Evolutionary conservation across 2,797 vertebrate genomes (phyloP).

Genomic region (Lates japonicus): DNA sequence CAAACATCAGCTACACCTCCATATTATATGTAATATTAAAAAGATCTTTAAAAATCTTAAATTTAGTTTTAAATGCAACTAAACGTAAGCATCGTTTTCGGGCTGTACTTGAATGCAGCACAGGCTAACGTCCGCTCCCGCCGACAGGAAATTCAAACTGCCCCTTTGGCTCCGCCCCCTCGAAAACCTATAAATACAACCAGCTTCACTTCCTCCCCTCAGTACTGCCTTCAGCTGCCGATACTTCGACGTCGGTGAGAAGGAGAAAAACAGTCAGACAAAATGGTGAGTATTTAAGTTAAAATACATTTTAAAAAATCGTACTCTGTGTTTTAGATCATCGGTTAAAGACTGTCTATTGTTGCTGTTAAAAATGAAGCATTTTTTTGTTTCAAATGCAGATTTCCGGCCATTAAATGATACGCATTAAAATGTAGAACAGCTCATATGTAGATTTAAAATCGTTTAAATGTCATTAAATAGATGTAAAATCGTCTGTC

Average conservation of each 20-base stretch:
- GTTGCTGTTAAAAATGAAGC: background rate
- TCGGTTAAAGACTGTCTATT: background rate
- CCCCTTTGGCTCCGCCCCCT: slow-evolving; percentile 27
- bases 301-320: background rate
- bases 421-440: background rate
- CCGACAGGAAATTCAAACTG: slow-evolving; percentile 30
- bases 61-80: background rate
- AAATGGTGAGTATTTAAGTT: slow-evolving; percentile 65
- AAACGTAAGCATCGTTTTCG: fast-evolving
- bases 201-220: fast-evolving
- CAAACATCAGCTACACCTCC: too few species aligned
- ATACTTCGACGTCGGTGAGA: slow-evolving; percentile 72
- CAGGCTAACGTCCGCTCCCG: slow-evolving; percentile 46
- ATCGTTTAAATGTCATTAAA: background rate
- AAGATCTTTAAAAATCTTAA: too few species aligned
- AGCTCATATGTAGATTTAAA: background rate
- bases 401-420: background rate
- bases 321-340: background rate
- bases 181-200: slow-evolving; percentile 3
- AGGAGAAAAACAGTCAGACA: slow-evolving; percentile 44
- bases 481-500: background rate
- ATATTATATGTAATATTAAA: too few species aligned
- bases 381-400: background rate
- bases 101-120: background rate
- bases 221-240: slow-evolving; percentile 65